Conservation (phyloP, 2,113 vertebrate genomes). For the zebrafish (Danio rerio) region GRCz12tu NC_133176.1:18299001-18299500, state of each 20-base stretch:
- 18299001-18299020: slow-evolving; percentile 1
- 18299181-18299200: not conserved
- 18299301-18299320: not conserved
- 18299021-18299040: slow-evolving; percentile 10
- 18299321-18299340: not conserved
- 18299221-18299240: not conserved
- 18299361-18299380: not conserved
- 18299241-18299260: not conserved
- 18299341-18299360: not conserved
- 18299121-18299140: slow-evolving; percentile 4
- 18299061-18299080: not conserved
- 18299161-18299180: not conserved
- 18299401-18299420: not conserved
- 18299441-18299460: not conserved
- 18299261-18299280: not conserved
- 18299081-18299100: slow-evolving; percentile 22
- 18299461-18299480: not conserved
- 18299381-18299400: not conserved
- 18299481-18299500: slow-evolving; percentile 17
- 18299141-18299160: slow-evolving; percentile 25
- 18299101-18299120: slow-evolving; percentile 22
- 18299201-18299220: slow-evolving; percentile 11
- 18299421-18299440: not conserved
- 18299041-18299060: not conserved
- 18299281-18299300: slow-evolving; percentile 19